phyloP scores from a whole-genome alignment of 2,888 invertebrate species.

The Nemotelus pantherinus region DNA sequence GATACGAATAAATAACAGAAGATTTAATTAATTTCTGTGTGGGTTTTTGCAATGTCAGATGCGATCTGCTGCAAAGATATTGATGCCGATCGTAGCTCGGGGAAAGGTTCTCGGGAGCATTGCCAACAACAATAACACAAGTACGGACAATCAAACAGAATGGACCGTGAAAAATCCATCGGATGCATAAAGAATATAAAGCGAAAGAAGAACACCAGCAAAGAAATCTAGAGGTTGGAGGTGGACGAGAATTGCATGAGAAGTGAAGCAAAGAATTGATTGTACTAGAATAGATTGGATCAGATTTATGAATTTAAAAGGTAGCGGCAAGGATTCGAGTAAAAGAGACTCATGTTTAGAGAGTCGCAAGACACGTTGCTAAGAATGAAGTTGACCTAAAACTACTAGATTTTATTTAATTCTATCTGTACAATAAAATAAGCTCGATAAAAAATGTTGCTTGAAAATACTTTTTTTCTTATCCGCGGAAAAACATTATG shows the following conservation, averaged over 20 bases:
- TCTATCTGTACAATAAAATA: too few species aligned
- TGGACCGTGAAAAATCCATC: conserved; percentile 2
- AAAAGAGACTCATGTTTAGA: too few species aligned
- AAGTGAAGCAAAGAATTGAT: background rate
- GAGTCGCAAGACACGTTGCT: too few species aligned
- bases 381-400: too few species aligned
- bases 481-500: too few species aligned
- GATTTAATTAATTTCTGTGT: conserved; percentile 42
- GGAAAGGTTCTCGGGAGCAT: background rate
- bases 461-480: too few species aligned
- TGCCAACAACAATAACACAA: background rate
- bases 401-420: too few species aligned
- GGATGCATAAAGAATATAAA: background rate
- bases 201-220: too few species aligned
- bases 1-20: conserved; percentile 39
- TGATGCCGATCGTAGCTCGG: background rate
- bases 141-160: background rate
- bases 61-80: conserved; percentile 15
- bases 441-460: too few species aligned
- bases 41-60: conserved; percentile 12
- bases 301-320: background rate
- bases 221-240: background rate
- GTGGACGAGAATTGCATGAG: background rate
- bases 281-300: background rate
- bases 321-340: too few species aligned